phyloP scores from a whole-genome alignment of 2,888 invertebrate genomes.

The Pediacus dermestoides region DNA sequence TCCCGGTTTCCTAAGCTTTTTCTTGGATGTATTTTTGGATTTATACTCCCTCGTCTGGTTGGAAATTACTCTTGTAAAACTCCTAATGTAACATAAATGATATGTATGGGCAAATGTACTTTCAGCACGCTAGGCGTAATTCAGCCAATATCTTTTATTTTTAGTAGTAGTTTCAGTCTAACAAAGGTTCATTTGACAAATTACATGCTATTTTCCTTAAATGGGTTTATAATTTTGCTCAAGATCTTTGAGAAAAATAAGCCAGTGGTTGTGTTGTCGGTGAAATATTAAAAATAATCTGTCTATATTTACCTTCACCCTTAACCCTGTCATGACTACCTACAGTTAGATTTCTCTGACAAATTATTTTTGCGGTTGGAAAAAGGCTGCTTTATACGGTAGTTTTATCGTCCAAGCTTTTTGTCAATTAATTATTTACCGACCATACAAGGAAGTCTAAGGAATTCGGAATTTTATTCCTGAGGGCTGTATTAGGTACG shows the following conservation, averaged over 20 bases:
- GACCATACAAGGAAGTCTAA: too few species aligned
- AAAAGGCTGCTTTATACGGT: too few species aligned
- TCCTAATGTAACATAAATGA: slow-evolving; percentile 32
- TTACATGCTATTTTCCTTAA: slow-evolving; percentile 9
- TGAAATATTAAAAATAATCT: slow-evolving; percentile 7
- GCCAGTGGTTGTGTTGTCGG: not conserved
- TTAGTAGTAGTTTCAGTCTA: too few species aligned
- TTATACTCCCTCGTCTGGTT: too few species aligned
- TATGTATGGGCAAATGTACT: slow-evolving; percentile 29
- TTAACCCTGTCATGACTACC: slow-evolving; percentile 3
- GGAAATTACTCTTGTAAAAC: slow-evolving; percentile 30
- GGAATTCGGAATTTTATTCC: too few species aligned
- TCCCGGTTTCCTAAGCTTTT: too few species aligned
- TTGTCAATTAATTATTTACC: too few species aligned
- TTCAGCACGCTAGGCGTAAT: slow-evolving; percentile 13
- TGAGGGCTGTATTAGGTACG: too few species aligned
- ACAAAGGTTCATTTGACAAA: slow-evolving; percentile 8
- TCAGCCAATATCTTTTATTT: too few species aligned
- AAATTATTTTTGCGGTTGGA: too few species aligned
- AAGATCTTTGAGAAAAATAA: slow-evolving; percentile 9
- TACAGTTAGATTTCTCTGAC: not conserved
- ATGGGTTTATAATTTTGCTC: slow-evolving; percentile 12
- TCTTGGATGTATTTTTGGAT: too few species aligned
- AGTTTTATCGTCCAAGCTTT: too few species aligned
- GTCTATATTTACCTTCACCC: slow-evolving; percentile 6